These are phyloP conservation scores for Sitobion miscanthi DNA, from an alignment of 1,140 invertebrate species.

Conservation along the genomic window DNA sequence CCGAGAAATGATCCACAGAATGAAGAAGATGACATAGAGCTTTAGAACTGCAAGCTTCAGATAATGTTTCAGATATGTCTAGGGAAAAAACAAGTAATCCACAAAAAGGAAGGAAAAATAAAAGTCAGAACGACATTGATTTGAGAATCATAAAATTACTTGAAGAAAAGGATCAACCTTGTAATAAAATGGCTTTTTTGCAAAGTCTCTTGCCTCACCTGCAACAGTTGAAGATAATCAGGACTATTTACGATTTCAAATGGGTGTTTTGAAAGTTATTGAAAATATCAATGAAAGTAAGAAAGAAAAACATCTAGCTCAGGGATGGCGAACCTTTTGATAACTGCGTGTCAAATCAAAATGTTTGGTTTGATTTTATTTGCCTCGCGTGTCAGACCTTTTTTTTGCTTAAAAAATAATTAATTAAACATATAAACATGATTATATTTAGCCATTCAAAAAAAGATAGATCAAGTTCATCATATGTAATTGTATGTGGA, in stretches of 20 bases:
- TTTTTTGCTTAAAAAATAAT: no score
- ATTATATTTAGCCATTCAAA: no score
- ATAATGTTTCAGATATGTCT: conserved; percentile 5
- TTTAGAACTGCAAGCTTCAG: background rate
- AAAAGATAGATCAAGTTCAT: no score
- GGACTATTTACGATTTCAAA: conserved; percentile 35
- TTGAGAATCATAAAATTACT: conserved; percentile 25
- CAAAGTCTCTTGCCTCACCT: conserved; percentile 36
- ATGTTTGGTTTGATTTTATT: no score
- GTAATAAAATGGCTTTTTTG: conserved; percentile 24
- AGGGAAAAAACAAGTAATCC: conserved; percentile 2
- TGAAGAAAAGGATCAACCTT: conserved; percentile 32
- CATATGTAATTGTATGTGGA: no score
- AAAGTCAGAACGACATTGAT: conserved; percentile 22
- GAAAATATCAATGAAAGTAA: conserved; percentile 46
- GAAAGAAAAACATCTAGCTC: conserved; percentile 11
- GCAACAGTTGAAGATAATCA: conserved; percentile 24
- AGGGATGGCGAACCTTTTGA: no score
- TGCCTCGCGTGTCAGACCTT: no score
- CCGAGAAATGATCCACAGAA: background rate
- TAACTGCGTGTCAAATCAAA: no score
- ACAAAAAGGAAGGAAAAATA: conserved; percentile 18
- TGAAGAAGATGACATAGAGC: conserved; percentile 23
- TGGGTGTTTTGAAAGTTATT: conserved; percentile 26
- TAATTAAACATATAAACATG: no score